Conservation (phyloP, 2,113 vertebrate genomes). For the Phylloscopus trochiloides region DNA sequence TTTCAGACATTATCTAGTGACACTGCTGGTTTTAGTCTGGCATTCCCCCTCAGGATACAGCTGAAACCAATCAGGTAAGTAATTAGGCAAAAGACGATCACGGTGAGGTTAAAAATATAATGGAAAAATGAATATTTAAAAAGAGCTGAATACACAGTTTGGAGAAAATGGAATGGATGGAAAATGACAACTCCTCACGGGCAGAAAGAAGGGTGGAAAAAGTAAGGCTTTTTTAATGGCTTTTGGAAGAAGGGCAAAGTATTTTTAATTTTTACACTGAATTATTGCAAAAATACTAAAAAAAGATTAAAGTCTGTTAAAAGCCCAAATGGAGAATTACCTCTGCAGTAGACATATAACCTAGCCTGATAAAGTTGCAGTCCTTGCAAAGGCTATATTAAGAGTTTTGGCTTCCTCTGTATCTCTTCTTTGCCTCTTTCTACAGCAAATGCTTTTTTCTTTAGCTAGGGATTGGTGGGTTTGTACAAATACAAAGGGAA, state of each 20-base stretch:
- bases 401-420: neutral
- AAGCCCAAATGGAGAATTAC: neutral
- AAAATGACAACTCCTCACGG: neutral
- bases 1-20: neutral
- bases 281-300: neutral
- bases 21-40: neutral
- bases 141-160: constrained; percentile 38
- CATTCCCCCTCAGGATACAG: neutral
- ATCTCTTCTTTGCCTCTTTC: neutral
- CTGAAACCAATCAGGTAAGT: constrained; percentile 21
- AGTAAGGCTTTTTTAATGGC: neutral
- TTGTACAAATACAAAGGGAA: neutral
- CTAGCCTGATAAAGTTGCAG: neutral
- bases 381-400: neutral
- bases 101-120: constrained; percentile 51
- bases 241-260: neutral
- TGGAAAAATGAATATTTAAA: constrained; percentile 50
- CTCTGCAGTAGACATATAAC: neutral
- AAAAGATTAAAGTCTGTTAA: neutral
- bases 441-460: neutral
- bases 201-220: neutral
- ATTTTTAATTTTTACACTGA: neutral
- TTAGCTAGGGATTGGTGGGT: neutral
- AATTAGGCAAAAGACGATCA: constrained; percentile 30
- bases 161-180: neutral